Evolutionary conservation across 2,888 invertebrate genomes (phyloP), one percentile per base, ranked within the genome.

Genomic region (Aethes cnicana): DNA sequence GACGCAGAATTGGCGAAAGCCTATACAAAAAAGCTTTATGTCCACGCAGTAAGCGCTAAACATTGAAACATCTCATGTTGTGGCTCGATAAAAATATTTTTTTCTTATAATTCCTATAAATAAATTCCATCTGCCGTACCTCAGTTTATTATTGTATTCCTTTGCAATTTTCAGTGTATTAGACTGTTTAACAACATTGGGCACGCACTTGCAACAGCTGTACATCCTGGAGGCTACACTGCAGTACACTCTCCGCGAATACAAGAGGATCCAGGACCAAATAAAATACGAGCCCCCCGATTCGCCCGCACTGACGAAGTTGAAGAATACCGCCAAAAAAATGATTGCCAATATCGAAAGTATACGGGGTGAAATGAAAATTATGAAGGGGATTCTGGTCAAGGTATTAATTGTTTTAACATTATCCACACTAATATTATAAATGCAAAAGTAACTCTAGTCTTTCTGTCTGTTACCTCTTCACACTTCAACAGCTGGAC

Each of bases 181-280:
- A 43, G 90, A 92, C 64, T 90, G 91, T 48, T 75, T 92, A 47
- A 78, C 85, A 25, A 74, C 90, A 14, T 62, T 93, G 37, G 86
- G 92, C 25, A 88, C 89, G 17, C 88, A 91, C 35, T 74, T 92
- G 8, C 91, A 91, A 65, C 93, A 93, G 67, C 65, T 92, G 26
- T 88, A 88, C 54, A 81, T 92, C 32, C 84, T 93, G 72, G 91
- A 91, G 65, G 86, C 91, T 1, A 90, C 91, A 23, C 66, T 93
- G 39, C 83, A 84, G 37, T 93, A 91, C 62, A 77, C 90, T n/a
- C 69, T 86, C 23, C 80, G 90, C 4, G 85, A 90, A 59, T 78
- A 80, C 50, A 69, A 64, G 17, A 75, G 63, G 44, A 59, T 78
- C 17, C 72, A 77, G 33, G 69, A 77, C 47, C 71, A 81, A 72